Evolutionary conservation across 2,113 vertebrate genomes (phyloP).

Genomic region (Ammospiza caudacuta): DNA sequence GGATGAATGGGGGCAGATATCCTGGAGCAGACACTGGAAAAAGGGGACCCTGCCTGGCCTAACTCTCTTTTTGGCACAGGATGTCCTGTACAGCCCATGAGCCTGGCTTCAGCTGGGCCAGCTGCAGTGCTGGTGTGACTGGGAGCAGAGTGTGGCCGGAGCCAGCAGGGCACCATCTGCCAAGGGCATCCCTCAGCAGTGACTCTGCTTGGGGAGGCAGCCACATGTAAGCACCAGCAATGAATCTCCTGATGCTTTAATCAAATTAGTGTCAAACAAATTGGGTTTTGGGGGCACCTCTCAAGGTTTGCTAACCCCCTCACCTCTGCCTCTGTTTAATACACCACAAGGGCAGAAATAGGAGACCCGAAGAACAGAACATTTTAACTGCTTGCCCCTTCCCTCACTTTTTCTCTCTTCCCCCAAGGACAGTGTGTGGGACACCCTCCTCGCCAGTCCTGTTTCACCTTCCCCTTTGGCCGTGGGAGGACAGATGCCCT

Average conservation of each 20-base stretch:
- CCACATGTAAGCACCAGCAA: not conserved
- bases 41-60: not conserved
- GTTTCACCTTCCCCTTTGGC: not conserved
- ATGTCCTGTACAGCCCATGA: not conserved
- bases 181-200: not conserved
- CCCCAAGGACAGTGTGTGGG: not conserved
- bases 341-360: constrained; percentile 10
- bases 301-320: not conserved
- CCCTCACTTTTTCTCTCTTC: not conserved
- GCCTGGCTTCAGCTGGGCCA: not conserved
- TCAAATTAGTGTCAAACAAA: constrained; percentile 55
- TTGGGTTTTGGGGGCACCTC: constrained; percentile 7
- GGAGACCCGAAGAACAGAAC: not conserved
- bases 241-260: constrained; percentile 33
- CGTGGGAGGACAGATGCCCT: not conserved
- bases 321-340: constrained; percentile 17
- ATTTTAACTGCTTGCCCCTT: not conserved
- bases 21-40: not conserved
- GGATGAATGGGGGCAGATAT: not conserved
- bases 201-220: not conserved
- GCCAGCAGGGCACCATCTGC: not conserved
- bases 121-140: not conserved
- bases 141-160: not conserved
- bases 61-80: too few relatives aligned
- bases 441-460: not conserved